phyloP scores from a whole-genome alignment of 2,113 vertebrate species.

The Marmota flaviventris region DNA sequence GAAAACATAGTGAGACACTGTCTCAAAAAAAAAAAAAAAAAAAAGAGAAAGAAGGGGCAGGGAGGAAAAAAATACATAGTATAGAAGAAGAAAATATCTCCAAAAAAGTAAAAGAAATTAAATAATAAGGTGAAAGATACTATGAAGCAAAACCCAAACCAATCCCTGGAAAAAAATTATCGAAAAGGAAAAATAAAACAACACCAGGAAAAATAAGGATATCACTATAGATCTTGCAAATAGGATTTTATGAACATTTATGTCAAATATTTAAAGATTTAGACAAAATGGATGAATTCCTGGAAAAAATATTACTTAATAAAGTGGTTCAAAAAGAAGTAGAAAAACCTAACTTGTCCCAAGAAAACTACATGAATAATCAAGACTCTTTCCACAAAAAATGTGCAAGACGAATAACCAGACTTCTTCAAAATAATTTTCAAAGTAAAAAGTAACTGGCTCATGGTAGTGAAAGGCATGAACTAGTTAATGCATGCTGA shows the following conservation, averaged over 20 bases:
- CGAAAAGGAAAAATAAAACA: background rate
- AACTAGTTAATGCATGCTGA: constrained; percentile 9
- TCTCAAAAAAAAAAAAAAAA: too few relatives aligned
- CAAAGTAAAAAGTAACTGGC: background rate
- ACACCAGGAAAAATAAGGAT: background rate
- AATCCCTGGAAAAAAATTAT: background rate
- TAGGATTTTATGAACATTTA: background rate
- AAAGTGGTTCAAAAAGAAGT: background rate
- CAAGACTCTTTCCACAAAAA: background rate
- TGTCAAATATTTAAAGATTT: background rate
- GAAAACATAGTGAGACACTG: too few relatives aligned
- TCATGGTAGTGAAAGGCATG: background rate
- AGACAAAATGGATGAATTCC: too few relatives aligned
- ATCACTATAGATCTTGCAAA: background rate
- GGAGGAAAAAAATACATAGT: too few relatives aligned
- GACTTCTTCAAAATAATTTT: background rate
- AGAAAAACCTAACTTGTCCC: background rate
- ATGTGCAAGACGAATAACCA: background rate
- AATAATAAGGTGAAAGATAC: background rate
- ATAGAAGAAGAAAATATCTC: too few relatives aligned
- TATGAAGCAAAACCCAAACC: background rate
- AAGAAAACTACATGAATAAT: background rate
- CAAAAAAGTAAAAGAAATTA: background rate
- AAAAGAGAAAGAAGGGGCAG: too few relatives aligned
- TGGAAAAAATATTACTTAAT: background rate